Conservation (phyloP, 1,140 invertebrate genomes). For the Penaeus chinensis region DNA sequence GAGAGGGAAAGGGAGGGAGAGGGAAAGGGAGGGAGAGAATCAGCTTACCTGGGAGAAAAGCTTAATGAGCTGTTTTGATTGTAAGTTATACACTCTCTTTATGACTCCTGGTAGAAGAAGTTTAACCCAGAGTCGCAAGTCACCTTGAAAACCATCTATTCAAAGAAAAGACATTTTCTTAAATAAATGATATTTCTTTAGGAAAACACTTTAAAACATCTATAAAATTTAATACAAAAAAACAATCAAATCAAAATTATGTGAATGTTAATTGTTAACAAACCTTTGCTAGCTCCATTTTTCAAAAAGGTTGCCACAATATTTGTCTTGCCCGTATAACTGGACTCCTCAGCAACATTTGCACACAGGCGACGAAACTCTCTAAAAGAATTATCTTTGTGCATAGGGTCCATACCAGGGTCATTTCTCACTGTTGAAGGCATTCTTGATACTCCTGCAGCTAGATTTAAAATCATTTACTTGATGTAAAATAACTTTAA, state of each 20-base stretch:
- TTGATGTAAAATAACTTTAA: too few species aligned
- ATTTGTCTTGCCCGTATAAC: constrained; percentile 86
- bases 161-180: constrained; percentile 25
- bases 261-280: constrained; percentile 62
- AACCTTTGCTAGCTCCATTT: constrained; percentile 75
- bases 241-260: constrained; percentile 1
- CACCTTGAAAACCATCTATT: constrained; percentile 79
- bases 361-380: constrained; percentile 84
- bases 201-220: constrained; percentile 13
- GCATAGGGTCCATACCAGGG: constrained; percentile 37
- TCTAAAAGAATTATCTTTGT: constrained; percentile 80
- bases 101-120: constrained; percentile 84
- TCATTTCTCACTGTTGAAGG: constrained; percentile 24
- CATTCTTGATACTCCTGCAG: neutral
- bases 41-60: constrained; percentile 79
- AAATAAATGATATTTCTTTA: constrained; percentile 30
- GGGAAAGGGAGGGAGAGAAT: neutral
- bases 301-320: constrained; percentile 79
- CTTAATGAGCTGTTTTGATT: constrained; percentile 91
- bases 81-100: constrained; percentile 90
- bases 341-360: constrained; percentile 79
- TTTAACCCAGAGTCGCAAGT: constrained; percentile 85
- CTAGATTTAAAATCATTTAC: too few species aligned
- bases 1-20: neutral
- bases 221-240: neutral